Conservation (phyloP, 2,888 invertebrate genomes). For the Bombylius discolor region DNA sequence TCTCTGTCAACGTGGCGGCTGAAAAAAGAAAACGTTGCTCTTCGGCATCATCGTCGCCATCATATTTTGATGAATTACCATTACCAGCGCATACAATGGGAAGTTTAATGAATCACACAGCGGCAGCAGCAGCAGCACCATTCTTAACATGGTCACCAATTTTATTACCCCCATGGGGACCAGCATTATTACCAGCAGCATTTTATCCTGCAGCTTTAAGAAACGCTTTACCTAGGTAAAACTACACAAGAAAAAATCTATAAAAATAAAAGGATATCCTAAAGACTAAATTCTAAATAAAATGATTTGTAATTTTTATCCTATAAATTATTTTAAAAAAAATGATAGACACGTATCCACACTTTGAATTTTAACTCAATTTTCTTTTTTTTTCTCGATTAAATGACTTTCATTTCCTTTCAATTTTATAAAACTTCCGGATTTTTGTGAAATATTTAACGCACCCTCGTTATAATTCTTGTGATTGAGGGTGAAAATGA, state of each 20-base stretch:
- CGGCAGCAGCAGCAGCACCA: constrained; percentile 50
- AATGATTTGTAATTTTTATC: too few species aligned
- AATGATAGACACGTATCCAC: too few species aligned
- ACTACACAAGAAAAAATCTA: background rate
- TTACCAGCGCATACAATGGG: constrained; percentile 26
- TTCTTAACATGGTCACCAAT: constrained; percentile 64
- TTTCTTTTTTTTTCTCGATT: too few species aligned
- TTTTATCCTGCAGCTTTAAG: constrained; percentile 59
- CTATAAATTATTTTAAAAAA: too few species aligned
- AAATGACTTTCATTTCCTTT: too few species aligned
- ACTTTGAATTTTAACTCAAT: too few species aligned
- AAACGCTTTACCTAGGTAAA: constrained; percentile 63
- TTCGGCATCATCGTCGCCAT: constrained; percentile 29
- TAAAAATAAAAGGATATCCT: too few species aligned
- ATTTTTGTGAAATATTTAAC: too few species aligned
- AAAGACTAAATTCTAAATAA: too few species aligned
- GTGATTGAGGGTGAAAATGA: background rate
- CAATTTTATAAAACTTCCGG: background rate
- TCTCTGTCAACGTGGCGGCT: constrained; percentile 32
- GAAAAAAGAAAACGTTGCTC: constrained; percentile 34
- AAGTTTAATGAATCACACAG: constrained; percentile 39
- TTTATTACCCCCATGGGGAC: constrained; percentile 61
- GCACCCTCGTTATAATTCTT: too few species aligned
- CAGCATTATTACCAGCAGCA: constrained; percentile 53
- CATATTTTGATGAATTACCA: constrained; percentile 7